Conservation (phyloP, 2,797 vertebrate genomes). For the Ctenosaura bakeri region DNA sequence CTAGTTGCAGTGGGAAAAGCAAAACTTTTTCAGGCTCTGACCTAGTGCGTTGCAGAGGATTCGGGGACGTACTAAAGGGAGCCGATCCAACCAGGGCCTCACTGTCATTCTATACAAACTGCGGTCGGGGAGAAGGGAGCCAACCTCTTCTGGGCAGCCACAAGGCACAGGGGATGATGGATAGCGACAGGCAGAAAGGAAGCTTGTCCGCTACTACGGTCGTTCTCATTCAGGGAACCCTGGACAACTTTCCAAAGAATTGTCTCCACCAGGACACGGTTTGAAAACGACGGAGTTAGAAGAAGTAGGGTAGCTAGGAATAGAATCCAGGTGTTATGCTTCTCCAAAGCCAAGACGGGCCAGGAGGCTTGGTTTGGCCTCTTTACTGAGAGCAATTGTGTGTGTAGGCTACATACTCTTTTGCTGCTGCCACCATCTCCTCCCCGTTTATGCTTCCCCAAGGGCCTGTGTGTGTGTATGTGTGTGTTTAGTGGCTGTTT, state of each 20-base stretch:
- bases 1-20: no score
- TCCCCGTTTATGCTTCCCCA: background rate
- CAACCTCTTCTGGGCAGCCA: background rate
- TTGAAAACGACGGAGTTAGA: background rate
- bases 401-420: background rate
- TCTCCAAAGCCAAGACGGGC: background rate
- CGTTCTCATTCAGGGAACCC: background rate
- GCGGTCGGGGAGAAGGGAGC: no score
- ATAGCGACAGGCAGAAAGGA: background rate
- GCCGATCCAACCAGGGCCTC: no score
- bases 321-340: background rate
- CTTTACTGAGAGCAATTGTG: background rate
- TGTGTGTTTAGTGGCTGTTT: conserved; percentile 8
- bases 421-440: background rate
- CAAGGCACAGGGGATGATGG: background rate
- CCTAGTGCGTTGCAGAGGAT: no score
- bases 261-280: no score
- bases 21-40: no score
- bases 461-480: background rate
- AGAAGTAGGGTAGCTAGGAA: background rate
- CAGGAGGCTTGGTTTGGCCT: no score
- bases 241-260: no score
- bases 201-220: background rate
- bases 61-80: no score
- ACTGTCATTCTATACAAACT: no score